Evolutionary conservation across 2,113 vertebrate species (phyloP).

Genomic region (Isichthys henryi): DNA sequence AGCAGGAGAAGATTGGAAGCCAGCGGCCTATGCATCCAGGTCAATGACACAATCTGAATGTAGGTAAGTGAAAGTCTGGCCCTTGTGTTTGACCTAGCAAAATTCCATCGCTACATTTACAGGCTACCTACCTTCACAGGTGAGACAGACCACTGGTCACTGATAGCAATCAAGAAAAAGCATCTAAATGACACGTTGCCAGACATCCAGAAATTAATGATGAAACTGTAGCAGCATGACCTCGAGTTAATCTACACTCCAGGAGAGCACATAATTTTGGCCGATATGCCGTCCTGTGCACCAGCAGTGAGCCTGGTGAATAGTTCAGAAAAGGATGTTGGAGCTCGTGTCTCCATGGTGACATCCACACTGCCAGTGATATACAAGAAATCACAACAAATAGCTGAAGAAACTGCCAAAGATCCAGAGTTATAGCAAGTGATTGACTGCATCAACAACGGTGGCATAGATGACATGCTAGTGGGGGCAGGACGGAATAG

Average conservation of each 20-base stretch:
- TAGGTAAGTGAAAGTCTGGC: background rate
- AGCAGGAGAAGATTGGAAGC: background rate
- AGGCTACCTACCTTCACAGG: background rate
- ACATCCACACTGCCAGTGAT: background rate
- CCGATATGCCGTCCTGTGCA: background rate
- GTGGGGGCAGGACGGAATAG: background rate
- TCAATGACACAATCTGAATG: background rate
- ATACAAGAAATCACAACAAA: background rate
- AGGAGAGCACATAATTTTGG: background rate
- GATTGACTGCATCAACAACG: background rate
- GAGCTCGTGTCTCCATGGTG: background rate
- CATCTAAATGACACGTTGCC: background rate
- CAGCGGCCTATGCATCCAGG: background rate
- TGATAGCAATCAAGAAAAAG: background rate
- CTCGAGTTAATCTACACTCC: background rate
- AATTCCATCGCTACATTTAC: constrained; percentile 5
- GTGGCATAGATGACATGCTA: background rate
- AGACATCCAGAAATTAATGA: background rate
- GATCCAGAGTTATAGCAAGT: background rate
- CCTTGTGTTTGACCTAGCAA: background rate
- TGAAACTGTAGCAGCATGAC: background rate
- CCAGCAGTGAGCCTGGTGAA: background rate
- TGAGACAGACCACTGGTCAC: background rate
- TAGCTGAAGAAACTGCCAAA: background rate
- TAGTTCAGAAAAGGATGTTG: background rate